Evolutionary conservation across 2,113 vertebrate genomes (phyloP), one percentile per base, ranked within the genome.

Genomic region (Chionomys nivalis): DNA sequence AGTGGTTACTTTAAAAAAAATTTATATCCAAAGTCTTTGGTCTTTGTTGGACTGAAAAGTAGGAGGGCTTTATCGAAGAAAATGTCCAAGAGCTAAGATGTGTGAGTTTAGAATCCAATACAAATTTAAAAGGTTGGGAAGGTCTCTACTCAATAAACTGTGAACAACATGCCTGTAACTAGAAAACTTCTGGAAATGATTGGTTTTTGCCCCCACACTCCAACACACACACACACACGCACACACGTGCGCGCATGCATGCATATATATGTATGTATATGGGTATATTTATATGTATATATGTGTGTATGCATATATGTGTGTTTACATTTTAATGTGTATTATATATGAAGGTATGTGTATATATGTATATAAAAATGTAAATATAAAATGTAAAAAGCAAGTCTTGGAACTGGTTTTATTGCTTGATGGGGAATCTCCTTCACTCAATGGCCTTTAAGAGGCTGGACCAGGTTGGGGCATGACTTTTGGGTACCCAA

Each of bases 1-100:
- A 96, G 87, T 63, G 70, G 95, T 94, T 97, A 94, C 96, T 97
- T 96, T 81, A 85, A 97, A 97, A 97, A 96, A 96, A 95, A 91
- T 87, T 96, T 93, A 95, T 96, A 97, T 96, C 96, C 96, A 89
- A 95, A 97, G 96, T 96, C 97, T 97, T 97, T 97, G 95, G 96
- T 97, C 97, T 97, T 97, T 90, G 78, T 96, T 95, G 93, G 95
- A 70, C 91, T 94, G 17, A 85, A 94, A 96, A 91, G 96, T 95
- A 96, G 94, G 96, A 97, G 96, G 96, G 94, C 96, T 97, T 97
- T 97, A 93, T 97, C 91, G 95, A 97, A 92, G 91, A 89, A 97
- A 96, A 97, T 93, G 94, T 95, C 95, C 0, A 1, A 95, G 94
- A 92, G 87, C 95, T 88, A 92, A 97, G 94, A 97, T 95, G 91